phyloP scores from a whole-genome alignment of 2,888 invertebrate genomes.

The Epistrophe eligans region DNA sequence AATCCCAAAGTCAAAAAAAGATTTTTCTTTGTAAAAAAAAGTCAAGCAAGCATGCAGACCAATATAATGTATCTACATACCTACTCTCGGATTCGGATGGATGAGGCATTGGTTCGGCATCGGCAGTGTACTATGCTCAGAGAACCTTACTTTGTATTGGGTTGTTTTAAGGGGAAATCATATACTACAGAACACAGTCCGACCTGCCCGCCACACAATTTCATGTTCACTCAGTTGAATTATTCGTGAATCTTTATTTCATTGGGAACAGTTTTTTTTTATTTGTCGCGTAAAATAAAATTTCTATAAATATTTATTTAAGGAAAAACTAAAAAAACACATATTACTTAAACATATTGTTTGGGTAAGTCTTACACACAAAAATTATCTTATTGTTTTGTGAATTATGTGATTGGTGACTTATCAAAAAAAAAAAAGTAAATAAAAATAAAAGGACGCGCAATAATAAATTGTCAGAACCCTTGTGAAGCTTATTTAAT shows the following conservation, averaged over 20 bases:
- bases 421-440: constrained; percentile 44
- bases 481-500: constrained; percentile 56
- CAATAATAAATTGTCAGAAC: constrained; percentile 37
- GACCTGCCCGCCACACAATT: constrained; percentile 74
- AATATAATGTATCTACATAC: not conserved
- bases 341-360: constrained; percentile 70
- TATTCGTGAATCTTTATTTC: constrained; percentile 70
- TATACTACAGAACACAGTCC: constrained; percentile 67
- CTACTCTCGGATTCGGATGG: constrained; percentile 16
- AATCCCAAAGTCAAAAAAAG: constrained; percentile 36
- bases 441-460: constrained; percentile 62
- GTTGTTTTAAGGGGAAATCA: constrained; percentile 65
- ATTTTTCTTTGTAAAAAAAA: constrained; percentile 9
- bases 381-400: constrained; percentile 38
- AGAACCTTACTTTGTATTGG: constrained; percentile 45
- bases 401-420: constrained; percentile 58
- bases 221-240: constrained; percentile 72
- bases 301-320: constrained; percentile 59
- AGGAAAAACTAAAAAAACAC: constrained; percentile 18
- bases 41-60: constrained; percentile 1
- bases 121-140: constrained; percentile 28
- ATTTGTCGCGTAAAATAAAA: constrained; percentile 66
- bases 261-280: constrained; percentile 63
- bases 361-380: constrained; percentile 66
- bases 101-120: constrained; percentile 12